These are phyloP conservation scores for Motacilla tschutschensis DNA, from an alignment of 2,113 vertebrate genomes.

Conservation along the genomic window DNA sequence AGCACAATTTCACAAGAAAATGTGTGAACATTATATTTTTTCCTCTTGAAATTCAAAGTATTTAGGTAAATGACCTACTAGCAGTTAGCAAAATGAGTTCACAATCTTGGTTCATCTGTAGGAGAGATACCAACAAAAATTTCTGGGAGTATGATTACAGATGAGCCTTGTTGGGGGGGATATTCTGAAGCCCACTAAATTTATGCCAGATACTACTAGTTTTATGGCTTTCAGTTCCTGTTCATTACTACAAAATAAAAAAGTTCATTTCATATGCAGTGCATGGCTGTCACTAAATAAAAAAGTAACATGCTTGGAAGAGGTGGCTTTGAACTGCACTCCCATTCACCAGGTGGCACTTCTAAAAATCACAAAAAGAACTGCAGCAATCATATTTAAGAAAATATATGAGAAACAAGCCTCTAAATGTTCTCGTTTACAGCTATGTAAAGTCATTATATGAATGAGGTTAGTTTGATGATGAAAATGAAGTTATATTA, in stretches of 20 bases:
- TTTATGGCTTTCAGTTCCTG: neutral
- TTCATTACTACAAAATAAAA: neutral
- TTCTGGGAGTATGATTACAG: neutral
- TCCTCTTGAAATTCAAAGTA: neutral
- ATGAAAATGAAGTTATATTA: neutral
- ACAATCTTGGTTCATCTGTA: neutral
- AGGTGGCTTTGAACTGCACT: neutral
- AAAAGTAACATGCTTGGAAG: neutral
- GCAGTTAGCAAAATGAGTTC: neutral
- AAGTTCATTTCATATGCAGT: neutral
- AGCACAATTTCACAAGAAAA: neutral
- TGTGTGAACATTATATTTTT: neutral
- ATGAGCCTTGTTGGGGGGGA: neutral
- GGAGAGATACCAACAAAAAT: neutral
- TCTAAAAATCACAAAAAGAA: neutral
- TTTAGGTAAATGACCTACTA: neutral
- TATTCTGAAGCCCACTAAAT: neutral
- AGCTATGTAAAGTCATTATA: neutral
- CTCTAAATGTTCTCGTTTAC: neutral
- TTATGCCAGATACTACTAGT: neutral
- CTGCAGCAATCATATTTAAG: neutral
- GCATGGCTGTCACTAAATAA: neutral
- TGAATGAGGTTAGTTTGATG: neutral
- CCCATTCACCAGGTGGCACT: neutral
- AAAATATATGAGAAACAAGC: neutral